Evolutionary conservation across 2,888 invertebrate genomes (phyloP).

Genomic region (Agrochola lota): DNA sequence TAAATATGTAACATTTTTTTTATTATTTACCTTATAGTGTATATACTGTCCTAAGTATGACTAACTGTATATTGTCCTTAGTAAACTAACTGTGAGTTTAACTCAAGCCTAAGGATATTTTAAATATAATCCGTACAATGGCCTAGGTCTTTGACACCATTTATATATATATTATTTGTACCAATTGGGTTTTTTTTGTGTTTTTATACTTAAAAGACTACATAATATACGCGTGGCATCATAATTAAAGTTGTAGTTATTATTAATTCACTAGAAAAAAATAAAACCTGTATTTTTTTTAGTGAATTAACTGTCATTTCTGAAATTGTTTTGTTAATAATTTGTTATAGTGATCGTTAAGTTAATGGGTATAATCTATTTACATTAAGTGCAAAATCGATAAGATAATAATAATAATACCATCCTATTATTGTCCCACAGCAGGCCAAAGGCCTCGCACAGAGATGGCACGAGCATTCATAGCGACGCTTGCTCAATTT

Average conservation of each 20-base stretch:
- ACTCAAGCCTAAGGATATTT: background rate
- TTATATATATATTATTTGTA: too few species aligned
- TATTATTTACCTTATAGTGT: background rate
- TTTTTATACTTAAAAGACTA: background rate
- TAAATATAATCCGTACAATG: background rate
- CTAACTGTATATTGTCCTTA: background rate
- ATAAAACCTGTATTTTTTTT: too few species aligned
- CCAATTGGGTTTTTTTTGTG: background rate
- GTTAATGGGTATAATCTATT: background rate
- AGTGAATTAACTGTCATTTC: too few species aligned
- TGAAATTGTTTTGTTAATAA: too few species aligned
- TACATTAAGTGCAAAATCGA: too few species aligned
- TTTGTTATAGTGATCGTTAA: too few species aligned
- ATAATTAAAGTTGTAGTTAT: background rate
- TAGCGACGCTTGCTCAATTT: too few species aligned
- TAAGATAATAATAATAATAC: too few species aligned
- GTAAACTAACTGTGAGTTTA: slow-evolving; percentile 1
- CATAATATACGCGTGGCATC: background rate
- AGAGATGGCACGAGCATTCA: too few species aligned
- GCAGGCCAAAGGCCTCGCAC: too few species aligned
- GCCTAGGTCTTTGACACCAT: background rate
- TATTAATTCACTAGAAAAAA: background rate
- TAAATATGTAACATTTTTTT: background rate
- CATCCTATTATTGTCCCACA: too few species aligned
- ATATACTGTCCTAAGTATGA: background rate